phyloP scores from a whole-genome alignment of 2,888 invertebrate genomes.

The Dione vanillae region DNA sequence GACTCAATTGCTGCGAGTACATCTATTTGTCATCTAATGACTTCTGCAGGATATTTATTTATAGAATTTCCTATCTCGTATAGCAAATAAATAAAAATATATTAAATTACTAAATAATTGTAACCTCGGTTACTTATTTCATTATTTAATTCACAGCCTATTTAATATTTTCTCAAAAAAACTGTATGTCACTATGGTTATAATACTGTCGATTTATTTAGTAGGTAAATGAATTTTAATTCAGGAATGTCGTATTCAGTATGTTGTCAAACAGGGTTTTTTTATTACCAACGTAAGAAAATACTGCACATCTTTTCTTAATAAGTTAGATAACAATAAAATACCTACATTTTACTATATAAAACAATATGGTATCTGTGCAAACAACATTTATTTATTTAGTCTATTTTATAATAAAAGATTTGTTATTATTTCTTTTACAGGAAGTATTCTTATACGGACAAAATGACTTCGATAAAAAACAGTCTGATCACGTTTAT shows the following conservation, averaged over 20 bases:
- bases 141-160: no score
- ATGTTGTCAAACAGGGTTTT: constrained; percentile 23
- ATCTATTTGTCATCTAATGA: constrained; percentile 41
- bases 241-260: constrained; percentile 17
- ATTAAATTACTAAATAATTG: not conserved
- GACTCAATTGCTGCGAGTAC: constrained; percentile 34
- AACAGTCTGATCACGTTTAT: constrained; percentile 62
- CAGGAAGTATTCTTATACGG: constrained; percentile 53
- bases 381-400: not conserved
- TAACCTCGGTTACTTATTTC: no score
- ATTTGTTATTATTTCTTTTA: constrained; percentile 49
- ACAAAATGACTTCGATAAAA: constrained; percentile 54
- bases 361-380: not conserved
- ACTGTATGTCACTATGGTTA: no score
- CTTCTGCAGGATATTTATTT: constrained; percentile 41
- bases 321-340: no score
- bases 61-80: constrained; percentile 28
- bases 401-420: not conserved
- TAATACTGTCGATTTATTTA: not conserved
- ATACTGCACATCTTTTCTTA: not conserved
- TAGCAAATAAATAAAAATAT: not conserved
- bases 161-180: no score
- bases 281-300: not conserved
- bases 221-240: constrained; percentile 11
- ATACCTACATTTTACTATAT: not conserved